phyloP scores from a whole-genome alignment of 2,113 vertebrate genomes.

The Lampris incognitus region DNA sequence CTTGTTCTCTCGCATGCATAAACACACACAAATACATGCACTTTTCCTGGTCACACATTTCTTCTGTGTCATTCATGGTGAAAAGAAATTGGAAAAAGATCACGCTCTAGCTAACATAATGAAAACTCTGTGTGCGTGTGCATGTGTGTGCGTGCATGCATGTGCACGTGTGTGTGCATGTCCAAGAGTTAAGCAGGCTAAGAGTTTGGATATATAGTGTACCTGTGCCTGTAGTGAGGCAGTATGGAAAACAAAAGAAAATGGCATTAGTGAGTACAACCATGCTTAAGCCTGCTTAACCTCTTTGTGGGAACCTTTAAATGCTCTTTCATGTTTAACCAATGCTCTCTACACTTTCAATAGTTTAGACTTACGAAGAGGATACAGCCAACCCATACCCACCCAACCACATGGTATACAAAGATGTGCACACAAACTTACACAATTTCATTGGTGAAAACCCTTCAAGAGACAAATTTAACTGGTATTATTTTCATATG shows the following conservation, averaged over 20 bases:
- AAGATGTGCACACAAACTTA: no score
- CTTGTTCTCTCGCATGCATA: background rate
- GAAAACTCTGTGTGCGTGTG: background rate
- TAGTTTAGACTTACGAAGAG: constrained; percentile 35
- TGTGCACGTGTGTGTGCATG: background rate
- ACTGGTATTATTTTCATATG: constrained; percentile 27
- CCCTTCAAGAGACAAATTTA: constrained; percentile 40
- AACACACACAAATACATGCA: background rate
- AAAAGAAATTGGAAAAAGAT: background rate
- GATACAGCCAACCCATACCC: background rate
- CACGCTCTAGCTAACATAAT: background rate
- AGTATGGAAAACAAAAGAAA: constrained; percentile 35
- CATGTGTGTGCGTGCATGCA: background rate
- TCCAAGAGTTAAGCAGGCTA: constrained; percentile 10
- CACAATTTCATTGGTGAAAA: no score
- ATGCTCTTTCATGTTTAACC: constrained; percentile 68
- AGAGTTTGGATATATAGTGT: constrained; percentile 37
- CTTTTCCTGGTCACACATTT: background rate
- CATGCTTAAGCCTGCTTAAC: constrained; percentile 50
- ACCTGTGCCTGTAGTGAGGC: constrained; percentile 40
- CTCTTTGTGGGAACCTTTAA: constrained; percentile 63
- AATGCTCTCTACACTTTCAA: constrained; percentile 51
- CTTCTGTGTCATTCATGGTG: constrained; percentile 17
- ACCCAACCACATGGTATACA: no score
- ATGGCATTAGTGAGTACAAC: constrained; percentile 34